Evolutionary conservation across 2,888 invertebrate genomes (phyloP).

Genomic region (Diloba caeruleocephala): DNA sequence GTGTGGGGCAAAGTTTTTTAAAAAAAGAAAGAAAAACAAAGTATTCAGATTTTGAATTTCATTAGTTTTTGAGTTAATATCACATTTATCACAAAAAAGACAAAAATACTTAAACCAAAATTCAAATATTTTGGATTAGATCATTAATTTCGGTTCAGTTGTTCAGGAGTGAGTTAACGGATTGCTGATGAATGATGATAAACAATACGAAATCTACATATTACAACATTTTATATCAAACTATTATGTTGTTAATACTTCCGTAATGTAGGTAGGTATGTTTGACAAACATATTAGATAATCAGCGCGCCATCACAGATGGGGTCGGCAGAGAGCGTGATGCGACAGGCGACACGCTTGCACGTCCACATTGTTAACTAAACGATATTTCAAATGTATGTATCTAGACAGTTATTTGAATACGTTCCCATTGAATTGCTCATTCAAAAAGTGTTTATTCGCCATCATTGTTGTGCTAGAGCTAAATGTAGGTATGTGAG

Average conservation of each 20-base stretch:
- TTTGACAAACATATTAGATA: slow-evolving; percentile 50
- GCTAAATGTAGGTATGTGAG: too few species aligned
- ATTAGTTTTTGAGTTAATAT: too few species aligned
- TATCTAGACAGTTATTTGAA: slow-evolving; percentile 71
- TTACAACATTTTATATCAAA: slow-evolving; percentile 26
- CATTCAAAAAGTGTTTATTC: too few species aligned
- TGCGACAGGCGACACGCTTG: slow-evolving; percentile 69
- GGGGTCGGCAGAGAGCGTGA: slow-evolving; percentile 27
- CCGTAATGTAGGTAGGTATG: slow-evolving; percentile 25
- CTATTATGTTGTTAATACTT: slow-evolving; percentile 38
- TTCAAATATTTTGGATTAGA: too few species aligned
- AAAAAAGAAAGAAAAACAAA: too few species aligned
- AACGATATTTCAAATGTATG: slow-evolving; percentile 55
- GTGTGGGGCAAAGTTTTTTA: too few species aligned
- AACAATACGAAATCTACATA: slow-evolving; percentile 10
- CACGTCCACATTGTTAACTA: slow-evolving; percentile 63
- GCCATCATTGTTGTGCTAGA: too few species aligned
- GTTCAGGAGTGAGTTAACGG: too few species aligned
- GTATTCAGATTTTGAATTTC: too few species aligned
- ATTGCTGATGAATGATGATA: not conserved
- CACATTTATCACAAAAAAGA: too few species aligned
- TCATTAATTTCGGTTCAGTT: too few species aligned
- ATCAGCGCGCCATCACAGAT: slow-evolving; percentile 45
- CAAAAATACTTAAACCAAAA: too few species aligned
- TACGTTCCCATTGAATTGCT: slow-evolving; percentile 64